Conservation (phyloP, 2,888 invertebrate genomes). For the Stictocephala bisonia region DNA sequence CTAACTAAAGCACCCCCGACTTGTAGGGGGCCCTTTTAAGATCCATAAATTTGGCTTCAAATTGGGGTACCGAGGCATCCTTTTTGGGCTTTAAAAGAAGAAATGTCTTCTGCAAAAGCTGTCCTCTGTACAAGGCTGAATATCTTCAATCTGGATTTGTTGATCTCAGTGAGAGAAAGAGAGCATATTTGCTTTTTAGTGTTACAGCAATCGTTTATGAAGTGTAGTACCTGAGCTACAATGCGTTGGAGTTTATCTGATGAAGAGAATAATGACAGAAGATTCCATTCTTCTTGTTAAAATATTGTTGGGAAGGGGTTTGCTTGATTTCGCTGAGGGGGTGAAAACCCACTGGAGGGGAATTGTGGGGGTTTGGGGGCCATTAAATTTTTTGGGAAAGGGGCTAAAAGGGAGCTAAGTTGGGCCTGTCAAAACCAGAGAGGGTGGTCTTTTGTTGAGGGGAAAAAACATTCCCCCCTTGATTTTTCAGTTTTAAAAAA, state of each 20-base stretch:
- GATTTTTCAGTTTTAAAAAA: no score
- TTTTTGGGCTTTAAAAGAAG: not conserved
- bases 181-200: not conserved
- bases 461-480: no score
- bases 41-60: slow-evolving; percentile 43
- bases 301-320: not conserved
- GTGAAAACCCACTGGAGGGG: not conserved
- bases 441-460: no score
- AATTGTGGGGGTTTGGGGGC: no score
- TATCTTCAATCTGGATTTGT: not conserved
- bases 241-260: slow-evolving; percentile 6
- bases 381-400: no score
- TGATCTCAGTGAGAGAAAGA: not conserved
- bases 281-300: not conserved
- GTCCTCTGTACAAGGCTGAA: not conserved
- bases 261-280: not conserved
- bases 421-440: no score
- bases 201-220: not conserved
- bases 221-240: slow-evolving; percentile 5
- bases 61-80: not conserved
- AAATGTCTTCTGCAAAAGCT: slow-evolving; percentile 7
- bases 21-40: slow-evolving; percentile 29
- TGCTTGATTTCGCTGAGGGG: not conserved
- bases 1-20: slow-evolving; percentile 45
- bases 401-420: slow-evolving; percentile 51